phyloP scores from a whole-genome alignment of 2,113 vertebrate species.

The Abramis brama region DNA sequence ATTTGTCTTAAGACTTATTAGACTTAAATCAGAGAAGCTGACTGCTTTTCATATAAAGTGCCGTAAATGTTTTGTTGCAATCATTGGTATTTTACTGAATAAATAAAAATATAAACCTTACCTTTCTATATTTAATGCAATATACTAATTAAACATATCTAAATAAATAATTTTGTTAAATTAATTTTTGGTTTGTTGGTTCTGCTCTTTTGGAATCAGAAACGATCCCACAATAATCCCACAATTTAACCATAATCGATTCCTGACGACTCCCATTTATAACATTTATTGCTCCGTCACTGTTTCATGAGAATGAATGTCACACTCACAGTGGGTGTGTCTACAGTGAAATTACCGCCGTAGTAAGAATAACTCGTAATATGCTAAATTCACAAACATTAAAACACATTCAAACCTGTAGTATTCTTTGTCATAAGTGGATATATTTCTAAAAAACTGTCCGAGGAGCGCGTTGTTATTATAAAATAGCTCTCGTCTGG shows the following conservation, averaged over 20 bases:
- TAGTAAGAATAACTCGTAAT: background rate
- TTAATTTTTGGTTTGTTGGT: background rate
- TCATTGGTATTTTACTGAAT: background rate
- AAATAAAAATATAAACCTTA: background rate
- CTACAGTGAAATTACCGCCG: background rate
- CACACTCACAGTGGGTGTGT: constrained; percentile 29
- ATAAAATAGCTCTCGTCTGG: background rate
- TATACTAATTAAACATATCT: background rate
- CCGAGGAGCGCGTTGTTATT: background rate
- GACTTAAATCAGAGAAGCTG: background rate
- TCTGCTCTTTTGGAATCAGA: background rate
- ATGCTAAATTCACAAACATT: background rate
- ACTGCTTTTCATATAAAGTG: background rate
- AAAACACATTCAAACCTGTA: background rate
- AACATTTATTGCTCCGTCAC: constrained; percentile 16
- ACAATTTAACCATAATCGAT: background rate
- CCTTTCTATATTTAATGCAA: background rate
- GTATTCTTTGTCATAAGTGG: too few relatives aligned
- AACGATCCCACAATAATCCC: too few relatives aligned
- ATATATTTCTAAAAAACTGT: background rate
- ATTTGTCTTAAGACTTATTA: background rate
- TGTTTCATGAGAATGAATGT: background rate
- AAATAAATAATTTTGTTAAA: background rate
- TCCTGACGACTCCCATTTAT: background rate
- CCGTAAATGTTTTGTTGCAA: background rate